A percentile compares a stretch with the other conserved stretches of the same genome.
These are phyloP conservation scores for Ephialtes manifestator DNA, from an alignment of 2,888 invertebrate species.

Conservation along the genomic window DNA sequence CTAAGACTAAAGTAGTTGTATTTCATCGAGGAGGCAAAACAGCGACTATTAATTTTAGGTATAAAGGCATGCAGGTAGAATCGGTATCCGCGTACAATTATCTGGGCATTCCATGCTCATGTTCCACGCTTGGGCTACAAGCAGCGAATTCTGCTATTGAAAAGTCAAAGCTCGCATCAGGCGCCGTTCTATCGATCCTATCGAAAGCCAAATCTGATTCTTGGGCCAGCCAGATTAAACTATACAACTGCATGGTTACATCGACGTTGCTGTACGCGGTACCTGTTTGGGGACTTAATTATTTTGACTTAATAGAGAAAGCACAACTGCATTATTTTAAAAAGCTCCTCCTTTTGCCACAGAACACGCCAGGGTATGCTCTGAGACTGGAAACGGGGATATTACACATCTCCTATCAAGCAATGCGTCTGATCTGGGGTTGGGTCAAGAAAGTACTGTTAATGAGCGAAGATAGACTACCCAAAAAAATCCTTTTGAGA, in stretches of 20 bases:
- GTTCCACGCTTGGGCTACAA: background rate
- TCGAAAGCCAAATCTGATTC: slow-evolving; percentile 1
- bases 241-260: slow-evolving; percentile 3
- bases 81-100: background rate
- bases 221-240: background rate
- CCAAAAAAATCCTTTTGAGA: slow-evolving; percentile 7
- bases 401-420: background rate
- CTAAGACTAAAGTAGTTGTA: slow-evolving; percentile 9
- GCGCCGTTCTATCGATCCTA: background rate
- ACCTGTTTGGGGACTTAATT: slow-evolving; percentile 24
- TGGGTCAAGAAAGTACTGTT: slow-evolving; percentile 19
- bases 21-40: slow-evolving; percentile 10
- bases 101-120: background rate
- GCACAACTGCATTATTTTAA: background rate
- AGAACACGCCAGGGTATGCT: too few relatives aligned
- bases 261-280: slow-evolving; percentile 19
- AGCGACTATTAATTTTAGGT: background rate
- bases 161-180: background rate
- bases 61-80: background rate
- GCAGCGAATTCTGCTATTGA: background rate
- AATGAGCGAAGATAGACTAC: slow-evolving; percentile 15
- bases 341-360: background rate
- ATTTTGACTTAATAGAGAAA: slow-evolving; percentile 2
- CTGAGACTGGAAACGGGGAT: slow-evolving; percentile 22
- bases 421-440: background rate